Base-by-base conservation (phyloP, 2,797 vertebrate species). In the Cirrhinus molitorella region DNA sequence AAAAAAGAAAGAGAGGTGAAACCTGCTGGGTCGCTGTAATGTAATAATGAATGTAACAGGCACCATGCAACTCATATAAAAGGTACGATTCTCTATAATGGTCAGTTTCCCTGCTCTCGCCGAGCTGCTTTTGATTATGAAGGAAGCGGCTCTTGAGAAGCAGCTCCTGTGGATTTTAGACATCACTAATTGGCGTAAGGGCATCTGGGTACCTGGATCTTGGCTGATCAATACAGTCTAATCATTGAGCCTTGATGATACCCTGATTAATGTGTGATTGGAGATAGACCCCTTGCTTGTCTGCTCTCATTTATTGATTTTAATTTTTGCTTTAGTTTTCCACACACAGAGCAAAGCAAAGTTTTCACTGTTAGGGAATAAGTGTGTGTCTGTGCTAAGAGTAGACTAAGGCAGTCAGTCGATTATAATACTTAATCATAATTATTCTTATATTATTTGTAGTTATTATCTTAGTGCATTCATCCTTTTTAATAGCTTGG, bases 31-130 rank as follows among this genome's bases (percentile, higher is more conserved):
- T 66, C 5, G 17, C 74, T 34, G 71, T 67, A 72, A 80, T 67
- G 61, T 82, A 76, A 85, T 82, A 83, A 87, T 86, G 77, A 86
- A 80, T 66, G 59, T 85, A 88, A 83, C 77, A 74, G 82, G 72
- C 71, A 72, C 47, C 73, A 57, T 49, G 59, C 23, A 67, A 86
- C 57, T 82, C 45, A 61, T 83, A 49, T 80, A 67, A 85, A 85
- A 71, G 73, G 28, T 68, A 40, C 0, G 3, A 28, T 65, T 74
- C 74, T 82, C n/a, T 74, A 31, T 85, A 74, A 80, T 86, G 51
- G 65, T 57, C 84, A 61, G 71, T 34, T 76, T 67, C 19, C 67
- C 21, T 59, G 34, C 23, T 82, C 66, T 75, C 19, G 9, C 53
- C 31, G 72, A 67, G 68, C 51, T 49, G 61, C 66, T 25, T 85